Evolutionary conservation across 53 echinoderm and acorn worm genomes (phyloP), one percentile per base, ranked within the genome.

Genomic region (Paracentrotus lividus): DNA sequence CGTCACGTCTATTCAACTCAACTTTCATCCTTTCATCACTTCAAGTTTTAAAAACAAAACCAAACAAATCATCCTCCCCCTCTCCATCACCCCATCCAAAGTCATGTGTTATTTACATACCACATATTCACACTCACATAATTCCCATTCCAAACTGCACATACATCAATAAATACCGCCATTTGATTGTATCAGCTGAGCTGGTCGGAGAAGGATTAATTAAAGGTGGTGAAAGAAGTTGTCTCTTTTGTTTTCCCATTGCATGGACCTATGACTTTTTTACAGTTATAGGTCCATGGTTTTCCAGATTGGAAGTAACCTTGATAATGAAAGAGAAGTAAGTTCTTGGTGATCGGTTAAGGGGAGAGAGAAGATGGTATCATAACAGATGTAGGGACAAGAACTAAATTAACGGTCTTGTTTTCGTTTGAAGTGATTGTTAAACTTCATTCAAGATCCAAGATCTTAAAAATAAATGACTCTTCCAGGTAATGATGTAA

Each of bases 131-230:
- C 6, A 31, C 85, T 49, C 85, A 85, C 51, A 85, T 47, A 49
- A 51, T 51, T 85, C 49, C 47, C n/a, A 85, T 85, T 49, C 85
- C 85, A 27, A 12, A 6, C 51, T 85, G 85, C 85, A 51, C 47
- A 85, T 85, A 85, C 85, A 85, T 47, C 54, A 88, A 88, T 57
- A 88, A 88, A 88, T 88, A 54, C 33, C 38, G 88, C 57, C 54
- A 58, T 58, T 57, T 53, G 56, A n/a, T 18, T 88, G 54, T 57
- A 56, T 53, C 54, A 38, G 36, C 14, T 53, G 51, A 29, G 59
- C 14, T 36, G 88, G n/a, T 8, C 2, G 36, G 14, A 26, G 58
- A 56, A 38, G 21, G 58, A 38, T 89, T 89, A 89, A 89, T 89
- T 59, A 89, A 43, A 64, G 89, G 60, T 61, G 89, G 43, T 60